Percentiles rank a stretch among this genome's conserved stretches.
Evolutionary conservation across 2,888 invertebrate species (phyloP).

Genomic region (Osedax fenrisi): DNA sequence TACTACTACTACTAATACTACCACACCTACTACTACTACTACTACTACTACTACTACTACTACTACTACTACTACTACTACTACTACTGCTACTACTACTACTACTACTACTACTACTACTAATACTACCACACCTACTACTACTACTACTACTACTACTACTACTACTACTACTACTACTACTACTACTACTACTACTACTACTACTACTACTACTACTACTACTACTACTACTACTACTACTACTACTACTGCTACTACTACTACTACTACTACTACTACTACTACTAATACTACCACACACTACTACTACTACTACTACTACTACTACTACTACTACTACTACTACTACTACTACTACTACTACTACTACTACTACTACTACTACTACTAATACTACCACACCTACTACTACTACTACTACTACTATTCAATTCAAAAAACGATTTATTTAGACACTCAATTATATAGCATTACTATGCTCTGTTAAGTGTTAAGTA

Average conservation of each 20-base stretch:
- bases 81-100: constrained; percentile 19
- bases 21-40: too few relatives aligned
- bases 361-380: constrained; percentile 18
- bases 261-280: constrained; percentile 4
- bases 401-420: too few relatives aligned
- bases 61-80: neutral
- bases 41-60: neutral
- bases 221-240: neutral
- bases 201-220: constrained; percentile 24
- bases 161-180: constrained; percentile 21
- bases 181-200: constrained; percentile 24
- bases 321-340: neutral
- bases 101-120: constrained; percentile 23
- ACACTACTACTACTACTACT: neutral
- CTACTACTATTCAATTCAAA: too few relatives aligned
- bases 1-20: too few relatives aligned
- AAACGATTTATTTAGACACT: too few relatives aligned
- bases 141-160: constrained; percentile 24
- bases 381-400: too few relatives aligned
- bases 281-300: too few relatives aligned
- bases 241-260: neutral
- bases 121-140: too few relatives aligned
- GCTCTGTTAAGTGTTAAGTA: too few relatives aligned
- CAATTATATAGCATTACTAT: too few relatives aligned
- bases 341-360: neutral